Conservation (phyloP, 2,888 invertebrate genomes). For the Cecidostiba fungosa region DNA sequence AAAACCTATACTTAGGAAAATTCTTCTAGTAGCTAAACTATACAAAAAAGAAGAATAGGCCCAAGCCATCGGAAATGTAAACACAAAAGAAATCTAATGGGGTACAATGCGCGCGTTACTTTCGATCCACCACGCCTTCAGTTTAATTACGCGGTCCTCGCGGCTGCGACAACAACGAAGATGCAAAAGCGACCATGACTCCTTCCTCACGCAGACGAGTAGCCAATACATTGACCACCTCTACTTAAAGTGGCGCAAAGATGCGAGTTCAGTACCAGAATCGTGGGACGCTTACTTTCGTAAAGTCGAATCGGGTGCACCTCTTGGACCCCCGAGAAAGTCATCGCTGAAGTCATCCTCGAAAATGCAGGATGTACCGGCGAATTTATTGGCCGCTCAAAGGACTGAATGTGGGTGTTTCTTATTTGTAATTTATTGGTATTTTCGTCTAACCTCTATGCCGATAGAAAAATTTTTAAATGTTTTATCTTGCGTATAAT, state of each 20-base stretch:
- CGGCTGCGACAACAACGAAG: background rate
- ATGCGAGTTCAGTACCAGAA: slow-evolving; percentile 69
- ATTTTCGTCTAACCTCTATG: background rate
- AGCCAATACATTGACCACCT: slow-evolving; percentile 74
- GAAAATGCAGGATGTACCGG: slow-evolving; percentile 8
- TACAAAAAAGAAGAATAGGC: background rate
- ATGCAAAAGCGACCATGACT: slow-evolving; percentile 56
- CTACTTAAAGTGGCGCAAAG: slow-evolving; percentile 71
- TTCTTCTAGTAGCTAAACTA: background rate
- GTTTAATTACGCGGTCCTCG: background rate
- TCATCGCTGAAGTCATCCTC: slow-evolving; percentile 6
- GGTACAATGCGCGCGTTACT: slow-evolving; percentile 13
- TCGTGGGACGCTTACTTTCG: slow-evolving; percentile 74
- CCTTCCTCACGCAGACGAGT: slow-evolving; percentile 70
- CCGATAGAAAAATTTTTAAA: no score
- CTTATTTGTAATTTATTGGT: no score
- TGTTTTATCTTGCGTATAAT: background rate
- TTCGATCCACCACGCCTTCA: background rate
- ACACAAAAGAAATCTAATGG: slow-evolving; percentile 16
- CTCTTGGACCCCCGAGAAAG: background rate
- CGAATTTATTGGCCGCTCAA: background rate
- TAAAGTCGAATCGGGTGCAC: background rate
- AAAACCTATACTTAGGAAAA: background rate
- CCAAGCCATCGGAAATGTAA: background rate
- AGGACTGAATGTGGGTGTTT: slow-evolving; percentile 2